Conservation (phyloP, 2,113 vertebrate species). For the Menidia beryllina region DNA sequence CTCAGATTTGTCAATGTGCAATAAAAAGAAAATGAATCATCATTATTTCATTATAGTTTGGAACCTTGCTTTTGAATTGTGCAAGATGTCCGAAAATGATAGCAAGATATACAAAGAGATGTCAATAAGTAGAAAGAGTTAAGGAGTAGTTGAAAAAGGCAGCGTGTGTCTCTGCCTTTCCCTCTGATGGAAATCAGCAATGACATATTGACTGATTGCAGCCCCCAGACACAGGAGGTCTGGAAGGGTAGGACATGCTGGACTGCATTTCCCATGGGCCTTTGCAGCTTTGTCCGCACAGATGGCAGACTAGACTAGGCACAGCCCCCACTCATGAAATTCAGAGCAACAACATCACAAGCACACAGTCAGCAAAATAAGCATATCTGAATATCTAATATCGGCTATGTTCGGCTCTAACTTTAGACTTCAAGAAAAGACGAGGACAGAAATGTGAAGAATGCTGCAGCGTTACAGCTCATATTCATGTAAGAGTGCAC, state of each 20-base stretch:
- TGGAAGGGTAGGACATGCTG: conserved; percentile 4
- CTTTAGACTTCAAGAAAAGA: background rate
- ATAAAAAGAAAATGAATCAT: no score
- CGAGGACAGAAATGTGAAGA: background rate
- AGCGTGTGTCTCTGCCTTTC: conserved; percentile 4
- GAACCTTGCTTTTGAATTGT: background rate
- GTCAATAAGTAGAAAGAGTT: background rate
- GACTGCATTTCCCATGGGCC: conserved; percentile 74
- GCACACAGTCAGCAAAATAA: conserved; percentile 5
- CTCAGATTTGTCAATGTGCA: no score
- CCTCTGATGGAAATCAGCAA: conserved; percentile 48
- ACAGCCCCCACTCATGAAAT: conserved; percentile 35
- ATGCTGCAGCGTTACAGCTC: conserved; percentile 17
- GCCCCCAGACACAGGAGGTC: conserved; percentile 42
- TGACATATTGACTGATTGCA: conserved; percentile 65
- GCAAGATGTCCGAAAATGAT: background rate
- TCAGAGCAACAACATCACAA: conserved; percentile 29
- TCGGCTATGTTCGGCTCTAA: conserved; percentile 12
- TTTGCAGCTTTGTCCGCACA: conserved; percentile 61
- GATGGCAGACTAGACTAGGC: conserved; percentile 57
- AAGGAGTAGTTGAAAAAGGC: conserved; percentile 17
- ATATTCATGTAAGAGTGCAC: conserved; percentile 14
- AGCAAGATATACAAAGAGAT: background rate
- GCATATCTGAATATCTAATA: conserved; percentile 17
- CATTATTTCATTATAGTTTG: background rate